Evolutionary conservation across 2,888 invertebrate genomes (phyloP).

Genomic region (Bombyx huttoni): DNA sequence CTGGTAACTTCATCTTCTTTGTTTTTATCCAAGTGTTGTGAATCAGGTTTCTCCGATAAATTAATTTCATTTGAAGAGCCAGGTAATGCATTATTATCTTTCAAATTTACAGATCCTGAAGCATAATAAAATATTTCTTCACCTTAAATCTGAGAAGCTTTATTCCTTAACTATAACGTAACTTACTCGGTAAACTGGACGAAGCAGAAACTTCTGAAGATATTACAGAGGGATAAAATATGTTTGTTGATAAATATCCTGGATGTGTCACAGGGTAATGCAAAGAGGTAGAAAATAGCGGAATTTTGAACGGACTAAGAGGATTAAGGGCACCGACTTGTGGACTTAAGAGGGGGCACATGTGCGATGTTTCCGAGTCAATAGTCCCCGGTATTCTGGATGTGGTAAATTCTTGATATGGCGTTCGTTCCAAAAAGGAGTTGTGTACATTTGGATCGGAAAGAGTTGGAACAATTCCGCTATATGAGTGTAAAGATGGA

Average conservation of each 20-base stretch:
- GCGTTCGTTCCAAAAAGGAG: slow-evolving; percentile 32
- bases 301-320: slow-evolving; percentile 48
- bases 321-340: slow-evolving; percentile 29
- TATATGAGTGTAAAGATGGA: slow-evolving; percentile 35
- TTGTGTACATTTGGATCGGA: slow-evolving; percentile 26
- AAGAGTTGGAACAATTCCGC: slow-evolving; percentile 25
- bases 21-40: slow-evolving; percentile 41
- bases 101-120: slow-evolving; percentile 15
- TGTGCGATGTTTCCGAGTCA: slow-evolving; percentile 23
- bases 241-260: slow-evolving; percentile 56
- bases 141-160: too few relatives aligned
- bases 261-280: slow-evolving; percentile 48
- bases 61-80: slow-evolving; percentile 22
- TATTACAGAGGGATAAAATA: slow-evolving; percentile 49
- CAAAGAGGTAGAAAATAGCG: slow-evolving; percentile 42
- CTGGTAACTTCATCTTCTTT: slow-evolving; percentile 85
- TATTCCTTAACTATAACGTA: background rate
- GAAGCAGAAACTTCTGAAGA: slow-evolving; percentile 34
- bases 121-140: background rate
- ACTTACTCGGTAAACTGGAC: slow-evolving; percentile 3
- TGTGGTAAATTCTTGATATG: slow-evolving; percentile 37
- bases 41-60: slow-evolving; percentile 37
- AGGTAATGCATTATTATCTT: slow-evolving; percentile 9
- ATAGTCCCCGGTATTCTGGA: slow-evolving; percentile 31
- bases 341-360: slow-evolving; percentile 28